Conservation (phyloP, 2,797 vertebrate genomes). For the Gorsachius magnificus region DNA sequence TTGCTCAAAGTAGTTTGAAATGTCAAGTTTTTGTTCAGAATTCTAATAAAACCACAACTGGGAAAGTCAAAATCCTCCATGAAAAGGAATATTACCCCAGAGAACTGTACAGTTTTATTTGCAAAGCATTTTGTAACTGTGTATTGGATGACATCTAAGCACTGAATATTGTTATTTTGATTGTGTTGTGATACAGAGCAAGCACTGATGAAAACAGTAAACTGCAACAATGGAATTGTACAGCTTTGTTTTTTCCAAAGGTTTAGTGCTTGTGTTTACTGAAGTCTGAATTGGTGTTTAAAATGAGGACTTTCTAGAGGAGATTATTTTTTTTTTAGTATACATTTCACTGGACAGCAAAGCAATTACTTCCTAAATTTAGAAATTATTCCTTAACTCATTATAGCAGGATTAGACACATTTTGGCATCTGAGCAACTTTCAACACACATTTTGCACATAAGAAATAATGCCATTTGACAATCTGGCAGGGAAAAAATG, state of each 20-base stretch:
- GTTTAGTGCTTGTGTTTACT: not conserved
- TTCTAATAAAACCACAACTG: not conserved
- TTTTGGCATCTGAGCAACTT: slow-evolving; percentile 16
- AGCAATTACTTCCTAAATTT: slow-evolving; percentile 46
- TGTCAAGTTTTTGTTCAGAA: not conserved
- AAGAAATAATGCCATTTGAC: not conserved
- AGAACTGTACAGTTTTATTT: not conserved
- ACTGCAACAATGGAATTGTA: not conserved
- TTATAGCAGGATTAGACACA: not conserved
- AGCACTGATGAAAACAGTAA: not conserved
- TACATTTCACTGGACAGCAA: slow-evolving; percentile 16
- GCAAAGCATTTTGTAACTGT: not conserved
- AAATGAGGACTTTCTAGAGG: not conserved
- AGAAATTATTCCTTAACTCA: not conserved
- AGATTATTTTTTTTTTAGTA: not conserved
- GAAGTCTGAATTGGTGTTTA: not conserved
- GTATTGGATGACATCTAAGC: not conserved
- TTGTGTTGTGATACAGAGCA: not conserved
- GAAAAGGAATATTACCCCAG: not conserved
- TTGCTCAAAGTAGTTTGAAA: not conserved
- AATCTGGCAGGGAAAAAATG: not conserved
- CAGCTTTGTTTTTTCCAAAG: not conserved
- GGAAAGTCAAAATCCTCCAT: not conserved
- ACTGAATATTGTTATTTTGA: not conserved
- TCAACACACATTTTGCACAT: not conserved